Evolutionary conservation across 2,113 vertebrate species (phyloP), one percentile per base, ranked within the genome.

Genomic region (Nansenia antarctica): DNA sequence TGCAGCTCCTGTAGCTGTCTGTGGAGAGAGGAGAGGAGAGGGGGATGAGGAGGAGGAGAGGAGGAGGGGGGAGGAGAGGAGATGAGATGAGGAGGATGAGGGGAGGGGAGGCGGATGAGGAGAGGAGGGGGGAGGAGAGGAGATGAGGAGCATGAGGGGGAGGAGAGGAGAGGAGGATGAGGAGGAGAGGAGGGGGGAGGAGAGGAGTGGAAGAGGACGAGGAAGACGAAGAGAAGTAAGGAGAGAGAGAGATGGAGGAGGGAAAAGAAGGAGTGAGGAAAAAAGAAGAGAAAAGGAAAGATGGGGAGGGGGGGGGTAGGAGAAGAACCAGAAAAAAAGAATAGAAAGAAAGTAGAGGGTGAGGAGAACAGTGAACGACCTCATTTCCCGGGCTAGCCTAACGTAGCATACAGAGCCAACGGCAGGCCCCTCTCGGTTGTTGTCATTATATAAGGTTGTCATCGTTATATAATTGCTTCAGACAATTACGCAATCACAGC

Each of bases 1-100:
- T 99, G 97, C 62, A 95, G 93, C 76, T 99, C 97, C 82, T 98
- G 96, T 34, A 96, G 91, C 88, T 99, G 96, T 87, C 98, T 99
- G 39, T 87, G 80, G 29, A 59, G 34, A 11, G 24, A 29, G 63
- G 47, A 67, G n/a, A 37, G 3, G 54, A 29, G 49, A 15, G 15
- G 11, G 26, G 18, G 54, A 57, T 15, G 64, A 30, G 39, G 9
- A n/a, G 14, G n/a, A 55, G 45, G 45, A 22, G 42, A 42, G 57
- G 1, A 31, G 39, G 8, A 59, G 8, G 11, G 22, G 31, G 69
- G 34, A 31, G 12, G 18, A 62, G 2, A 18, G 15, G n/a, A 9
- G 12, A 42, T 7, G 52, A 37, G 6, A 37, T 7, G 52, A 37
- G 6, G 30, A 1, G 53, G 14, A 59, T 35, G n/a, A 47, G 3